These are phyloP conservation scores for Lasaia peninsularis DNA, from an alignment of 1,140 invertebrate genomes.

Conservation along the genomic window DNA sequence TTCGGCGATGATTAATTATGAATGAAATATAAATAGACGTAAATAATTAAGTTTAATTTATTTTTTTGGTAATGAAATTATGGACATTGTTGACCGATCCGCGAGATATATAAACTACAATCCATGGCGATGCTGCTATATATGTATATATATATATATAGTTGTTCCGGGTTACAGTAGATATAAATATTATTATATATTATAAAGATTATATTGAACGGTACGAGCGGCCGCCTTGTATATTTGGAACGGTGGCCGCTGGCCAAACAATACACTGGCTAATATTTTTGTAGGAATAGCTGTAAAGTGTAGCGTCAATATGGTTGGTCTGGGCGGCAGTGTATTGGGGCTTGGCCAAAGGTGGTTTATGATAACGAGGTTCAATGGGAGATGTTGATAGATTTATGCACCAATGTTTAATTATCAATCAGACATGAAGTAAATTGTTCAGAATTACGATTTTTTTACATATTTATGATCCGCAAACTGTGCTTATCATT, in stretches of 20 bases:
- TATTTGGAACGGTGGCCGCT: background rate
- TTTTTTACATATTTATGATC: no score
- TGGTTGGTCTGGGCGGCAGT: background rate
- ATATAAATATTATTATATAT: constrained; percentile 1
- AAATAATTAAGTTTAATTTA: constrained; percentile 35
- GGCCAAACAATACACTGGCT: constrained; percentile 8
- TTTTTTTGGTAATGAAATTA: constrained; percentile 26
- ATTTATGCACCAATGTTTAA: constrained; percentile 11
- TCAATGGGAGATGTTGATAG: constrained; percentile 32
- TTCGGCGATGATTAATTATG: constrained; percentile 21
- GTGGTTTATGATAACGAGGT: constrained; percentile 9
- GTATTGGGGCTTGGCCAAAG: constrained; percentile 8
- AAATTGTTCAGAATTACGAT: no score
- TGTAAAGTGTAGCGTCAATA: constrained; percentile 5
- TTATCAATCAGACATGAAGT: no score
- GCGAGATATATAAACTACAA: constrained; percentile 15
- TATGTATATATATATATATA: background rate
- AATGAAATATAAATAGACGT: constrained; percentile 22
- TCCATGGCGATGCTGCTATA: constrained; percentile 2
- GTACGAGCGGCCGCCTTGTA: constrained; percentile 6
- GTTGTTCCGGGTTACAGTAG: constrained; percentile 1
- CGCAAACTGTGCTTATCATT: no score
- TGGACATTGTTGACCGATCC: constrained; percentile 6
- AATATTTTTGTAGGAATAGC: constrained; percentile 12
- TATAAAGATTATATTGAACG: constrained; percentile 6